A percentile compares a stretch with the other conserved stretches of the same genome.
Evolutionary conservation across 2,888 invertebrate genomes (phyloP).

Genomic region (Steinernema carpocapsae): DNA sequence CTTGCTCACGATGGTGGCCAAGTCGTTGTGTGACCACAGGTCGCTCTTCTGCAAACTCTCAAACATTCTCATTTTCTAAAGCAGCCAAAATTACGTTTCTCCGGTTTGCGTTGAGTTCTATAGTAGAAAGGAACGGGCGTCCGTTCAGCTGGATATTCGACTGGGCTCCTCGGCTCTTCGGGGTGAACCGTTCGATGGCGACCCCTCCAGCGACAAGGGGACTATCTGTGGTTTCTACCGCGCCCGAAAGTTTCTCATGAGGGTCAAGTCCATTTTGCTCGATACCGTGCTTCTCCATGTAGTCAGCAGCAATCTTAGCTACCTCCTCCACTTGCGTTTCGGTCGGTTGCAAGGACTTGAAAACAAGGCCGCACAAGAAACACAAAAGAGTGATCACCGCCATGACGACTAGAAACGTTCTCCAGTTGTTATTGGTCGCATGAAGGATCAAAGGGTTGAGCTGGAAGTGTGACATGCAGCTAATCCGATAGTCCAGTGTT

Average conservation of each 20-base stretch:
- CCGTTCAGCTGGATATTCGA: conserved; percentile 8
- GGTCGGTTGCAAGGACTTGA: conserved; percentile 73
- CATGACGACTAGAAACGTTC: conserved; percentile 83
- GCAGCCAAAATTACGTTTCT: conserved; percentile 38
- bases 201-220: conserved; percentile 48
- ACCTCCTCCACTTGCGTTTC: conserved; percentile 61
- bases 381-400: conserved; percentile 85
- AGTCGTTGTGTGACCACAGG: conserved; percentile 51
- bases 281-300: conserved; percentile 45
- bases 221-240: conserved; percentile 42
- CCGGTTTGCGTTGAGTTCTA: conserved; percentile 56
- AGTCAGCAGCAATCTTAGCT: conserved; percentile 55
- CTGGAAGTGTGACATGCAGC: conserved; percentile 46
- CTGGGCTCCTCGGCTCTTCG: neutral
- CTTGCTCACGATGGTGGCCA: conserved; percentile 56
- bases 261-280: neutral
- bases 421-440: conserved; percentile 76
- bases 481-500: conserved; percentile 32
- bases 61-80: neutral
- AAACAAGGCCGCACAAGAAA: conserved; percentile 85
- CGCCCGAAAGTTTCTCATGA: conserved; percentile 12
- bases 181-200: conserved; percentile 44
- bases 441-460: conserved; percentile 59
- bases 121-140: conserved; percentile 61
- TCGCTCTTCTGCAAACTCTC: conserved; percentile 13